Base-by-base conservation (phyloP, 53 echinoderm and acorn worm genomes). In the Stichopus horrens region DNA sequence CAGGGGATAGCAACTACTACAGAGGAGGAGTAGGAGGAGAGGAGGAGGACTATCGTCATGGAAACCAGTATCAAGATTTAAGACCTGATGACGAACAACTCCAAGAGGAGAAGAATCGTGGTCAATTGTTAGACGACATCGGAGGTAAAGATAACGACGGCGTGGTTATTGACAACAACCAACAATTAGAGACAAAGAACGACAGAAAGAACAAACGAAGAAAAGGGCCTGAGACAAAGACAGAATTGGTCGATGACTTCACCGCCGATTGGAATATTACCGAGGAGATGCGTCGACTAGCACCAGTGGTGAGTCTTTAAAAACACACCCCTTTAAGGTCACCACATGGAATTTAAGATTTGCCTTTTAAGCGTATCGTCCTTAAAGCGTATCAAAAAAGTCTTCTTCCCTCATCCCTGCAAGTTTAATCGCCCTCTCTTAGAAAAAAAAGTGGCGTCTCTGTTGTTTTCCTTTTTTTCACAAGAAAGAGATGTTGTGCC, bases 261-360 rank as follows among this genome's bases (percentile, higher is more conserved):
- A 55, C 87, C 18, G 21, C 54, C 18, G 52, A 87, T 53, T 87
- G 87, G 87, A 87, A 87, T 87, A 56, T 87, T 21, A 52, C 87
- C 16, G 55, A 7, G 6, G 57, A 74, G 22, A 20, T 87, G 57
- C 56, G 87, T n/a, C 74, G 75, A 18, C 71, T 87, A 21, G 75
- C 74, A 20, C 87, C 87, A 52, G 87, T 87, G 9, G 87, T 87
- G 23, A 74, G 87, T 87, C 16, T 86, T 60, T 4, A 63, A 63
- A 1, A 37, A 37, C 37, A 37, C 37, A 37, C 37, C 37, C 2
- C 37, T 37, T 37, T 37, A 37, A 37, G 37, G 37, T 37, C 37
- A 37, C 37, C 37, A 37, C 37, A 37, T 37, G 37, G 37, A 37
- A 37, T 37, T 2, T 37, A 37, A 37, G 2, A 37, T 37, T 37